Conservation (phyloP, 2,113 vertebrate genomes). For the Polypterus senegalus region DNA sequence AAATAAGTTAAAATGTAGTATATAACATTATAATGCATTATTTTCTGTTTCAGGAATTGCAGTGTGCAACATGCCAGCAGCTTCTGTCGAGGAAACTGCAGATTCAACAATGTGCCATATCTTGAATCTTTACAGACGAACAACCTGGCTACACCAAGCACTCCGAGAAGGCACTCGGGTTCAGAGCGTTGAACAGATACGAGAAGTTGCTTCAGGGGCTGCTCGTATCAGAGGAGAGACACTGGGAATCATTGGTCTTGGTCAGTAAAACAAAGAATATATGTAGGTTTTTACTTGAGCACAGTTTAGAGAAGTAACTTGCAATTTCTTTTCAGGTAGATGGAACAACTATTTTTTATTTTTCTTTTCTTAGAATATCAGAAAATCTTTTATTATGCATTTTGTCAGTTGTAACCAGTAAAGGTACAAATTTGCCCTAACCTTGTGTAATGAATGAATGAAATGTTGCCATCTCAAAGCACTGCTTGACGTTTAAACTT, state of each 20-base stretch:
- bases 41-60: constrained; percentile 63
- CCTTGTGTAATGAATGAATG: too few relatives aligned
- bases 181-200: constrained; percentile 92
- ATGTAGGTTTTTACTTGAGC: too few relatives aligned
- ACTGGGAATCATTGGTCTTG: constrained; percentile 85
- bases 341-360: too few relatives aligned
- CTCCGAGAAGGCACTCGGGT: constrained; percentile 86
- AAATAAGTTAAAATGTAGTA: too few relatives aligned
- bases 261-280: constrained; percentile 37
- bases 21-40: background rate
- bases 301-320: too few relatives aligned
- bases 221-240: constrained; percentile 92
- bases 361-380: too few relatives aligned
- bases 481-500: too few relatives aligned
- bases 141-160: constrained; percentile 93
- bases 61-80: constrained; percentile 92
- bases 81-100: constrained; percentile 89
- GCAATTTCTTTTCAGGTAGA: too few relatives aligned
- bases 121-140: constrained; percentile 87
- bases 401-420: too few relatives aligned
- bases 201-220: constrained; percentile 89
- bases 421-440: too few relatives aligned
- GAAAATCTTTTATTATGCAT: too few relatives aligned
- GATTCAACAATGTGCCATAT: constrained; percentile 96
- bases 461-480: too few relatives aligned